A percentile compares a stretch with the other conserved stretches of the same genome.
Conservation (phyloP, 2,797 vertebrate genomes). For the Sebastes nivosus region DNA sequence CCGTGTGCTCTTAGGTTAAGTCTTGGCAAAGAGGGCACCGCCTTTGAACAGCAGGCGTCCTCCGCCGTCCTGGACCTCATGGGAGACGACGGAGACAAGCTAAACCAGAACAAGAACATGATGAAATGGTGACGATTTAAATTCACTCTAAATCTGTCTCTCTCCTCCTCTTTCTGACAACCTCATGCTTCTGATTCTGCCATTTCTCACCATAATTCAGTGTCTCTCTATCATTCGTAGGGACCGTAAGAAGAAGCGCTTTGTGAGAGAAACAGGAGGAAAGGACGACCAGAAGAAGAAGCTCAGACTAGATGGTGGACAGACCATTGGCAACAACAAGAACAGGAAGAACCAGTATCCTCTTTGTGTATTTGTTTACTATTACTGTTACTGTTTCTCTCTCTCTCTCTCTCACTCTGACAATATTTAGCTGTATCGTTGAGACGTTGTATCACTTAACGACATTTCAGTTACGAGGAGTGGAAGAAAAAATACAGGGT, state of each 20-base stretch:
- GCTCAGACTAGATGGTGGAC: conserved; percentile 88
- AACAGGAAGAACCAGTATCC: conserved; percentile 95
- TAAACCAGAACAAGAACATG: conserved; percentile 85
- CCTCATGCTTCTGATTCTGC: not conserved
- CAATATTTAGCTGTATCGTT: not conserved
- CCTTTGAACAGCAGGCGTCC: conserved; percentile 92
- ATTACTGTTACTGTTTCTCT: not conserved
- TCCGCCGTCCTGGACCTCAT: conserved; percentile 92
- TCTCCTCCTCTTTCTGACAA: not conserved
- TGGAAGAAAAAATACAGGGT: conserved; percentile 97
- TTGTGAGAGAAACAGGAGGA: conserved; percentile 87
- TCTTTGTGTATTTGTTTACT: not conserved
- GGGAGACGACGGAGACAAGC: conserved; percentile 88
- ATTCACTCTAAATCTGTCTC: not conserved
- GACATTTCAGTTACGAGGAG: conserved; percentile 89
- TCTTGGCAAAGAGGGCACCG: conserved; percentile 75
- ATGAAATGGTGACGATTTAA: conserved; percentile 89
- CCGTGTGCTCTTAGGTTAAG: conserved; percentile 82
- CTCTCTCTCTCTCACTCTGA: too few species aligned
- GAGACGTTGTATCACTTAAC: conserved; percentile 67
- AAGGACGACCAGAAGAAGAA: conserved; percentile 92
- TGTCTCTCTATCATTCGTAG: conserved; percentile 59
- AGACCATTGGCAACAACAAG: conserved; percentile 88
- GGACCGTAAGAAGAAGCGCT: conserved; percentile 97
- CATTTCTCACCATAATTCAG: not conserved